Base-by-base conservation (phyloP, 1,140 invertebrate species). In the Drosophila aff. region DNA sequence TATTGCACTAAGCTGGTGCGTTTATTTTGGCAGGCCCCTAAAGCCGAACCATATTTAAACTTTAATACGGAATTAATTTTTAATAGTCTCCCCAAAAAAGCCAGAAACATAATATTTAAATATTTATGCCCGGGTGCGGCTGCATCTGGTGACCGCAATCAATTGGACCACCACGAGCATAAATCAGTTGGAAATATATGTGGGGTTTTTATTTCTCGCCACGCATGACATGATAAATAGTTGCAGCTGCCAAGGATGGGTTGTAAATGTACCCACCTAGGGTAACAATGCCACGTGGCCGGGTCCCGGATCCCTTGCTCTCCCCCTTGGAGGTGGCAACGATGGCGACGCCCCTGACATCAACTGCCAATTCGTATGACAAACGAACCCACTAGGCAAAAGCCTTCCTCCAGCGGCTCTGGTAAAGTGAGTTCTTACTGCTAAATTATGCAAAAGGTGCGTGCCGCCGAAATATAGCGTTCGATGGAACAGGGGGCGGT, bases 201-300 rank as follows among this genome's bases (percentile, higher is more conserved):
- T 49, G 40, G 38, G 18, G n/a, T 15, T 16, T 44, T 50, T 60
- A 65, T 57, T 57, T 53, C 33, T 31, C 9, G 41, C 16, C 53
- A 21, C 44, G 61, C 64, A 36, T 52, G 66, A 62, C 83, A 86
- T 86, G 83, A 86, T 76, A 79, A 86, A 86, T 87, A 49, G 67
- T 65, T 69, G 65, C 47, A 46, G 63, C 60, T 64, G 46, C 66
- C 71, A 53, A 52, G 44, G 68, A 60, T 40, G 71, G 33, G 43
- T 50, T n/a, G 52, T 49, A 50, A 69, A 77, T 61, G 59, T 61
- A 46, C 47, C 63, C 50, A 68, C 40, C 49, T 31, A 21, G 62
- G 41, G 46, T 58, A 59, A 85, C 44, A 69, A 64, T 53, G 82
- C 75, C 83, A 86, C 83, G 83, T 87, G 83, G 41, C 83, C 46